Conservation (phyloP, 2,113 vertebrate genomes). For the Lasiurus cinereus region DNA sequence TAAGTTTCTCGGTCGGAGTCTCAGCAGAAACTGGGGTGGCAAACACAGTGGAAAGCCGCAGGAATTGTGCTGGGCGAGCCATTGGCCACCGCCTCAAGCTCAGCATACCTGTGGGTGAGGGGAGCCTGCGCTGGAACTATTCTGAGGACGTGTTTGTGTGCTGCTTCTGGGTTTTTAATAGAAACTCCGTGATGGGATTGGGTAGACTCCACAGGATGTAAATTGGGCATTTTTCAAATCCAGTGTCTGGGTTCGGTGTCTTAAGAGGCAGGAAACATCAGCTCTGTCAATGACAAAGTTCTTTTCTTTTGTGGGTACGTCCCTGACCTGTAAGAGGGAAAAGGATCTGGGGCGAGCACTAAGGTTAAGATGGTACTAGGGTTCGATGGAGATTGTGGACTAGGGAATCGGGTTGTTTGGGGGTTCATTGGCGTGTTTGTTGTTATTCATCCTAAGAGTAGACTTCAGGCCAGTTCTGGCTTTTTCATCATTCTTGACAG, state of each 20-base stretch:
- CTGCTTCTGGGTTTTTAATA: neutral
- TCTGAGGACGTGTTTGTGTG: neutral
- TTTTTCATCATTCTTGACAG: neutral
- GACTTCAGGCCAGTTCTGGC: neutral
- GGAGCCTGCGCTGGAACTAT: no score
- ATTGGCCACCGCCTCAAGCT: neutral
- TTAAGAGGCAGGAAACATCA: neutral
- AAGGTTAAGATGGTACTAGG: neutral
- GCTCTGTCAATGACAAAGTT: neutral
- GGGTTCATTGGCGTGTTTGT: neutral
- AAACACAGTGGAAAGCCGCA: slow-evolving; percentile 14
- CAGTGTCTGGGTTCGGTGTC: neutral
- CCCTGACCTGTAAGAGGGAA: neutral
- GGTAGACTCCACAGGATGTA: neutral
- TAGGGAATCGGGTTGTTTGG: neutral
- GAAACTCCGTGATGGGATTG: neutral
- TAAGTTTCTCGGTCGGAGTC: neutral
- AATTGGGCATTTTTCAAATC: slow-evolving; percentile 13
- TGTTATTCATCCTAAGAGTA: neutral
- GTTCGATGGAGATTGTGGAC: neutral
- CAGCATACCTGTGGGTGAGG: neutral
- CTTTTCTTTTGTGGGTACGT: neutral
- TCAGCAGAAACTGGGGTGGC: slow-evolving; percentile 27
- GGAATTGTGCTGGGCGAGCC: neutral
- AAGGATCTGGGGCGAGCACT: neutral